Evolutionary conservation across 2,797 vertebrate species (phyloP).

Genomic region (Peromyscus aztecus): DNA sequence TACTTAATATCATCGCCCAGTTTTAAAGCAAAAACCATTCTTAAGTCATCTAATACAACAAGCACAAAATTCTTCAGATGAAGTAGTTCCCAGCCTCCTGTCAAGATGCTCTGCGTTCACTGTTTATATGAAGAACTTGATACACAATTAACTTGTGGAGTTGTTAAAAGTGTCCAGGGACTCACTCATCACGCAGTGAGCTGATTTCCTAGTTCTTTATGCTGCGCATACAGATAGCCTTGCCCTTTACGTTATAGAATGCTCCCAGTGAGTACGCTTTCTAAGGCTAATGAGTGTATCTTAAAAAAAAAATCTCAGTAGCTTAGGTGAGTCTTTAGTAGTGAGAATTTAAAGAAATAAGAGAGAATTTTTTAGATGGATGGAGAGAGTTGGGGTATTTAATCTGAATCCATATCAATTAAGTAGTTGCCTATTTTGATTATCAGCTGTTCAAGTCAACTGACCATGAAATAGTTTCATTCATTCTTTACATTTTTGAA

Average conservation of each 20-base stretch:
- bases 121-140: neutral
- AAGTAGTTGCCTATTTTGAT: neutral
- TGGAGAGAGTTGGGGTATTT: constrained; percentile 47
- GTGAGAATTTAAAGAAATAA: constrained; percentile 12
- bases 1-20: neutral
- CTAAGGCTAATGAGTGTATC: neutral
- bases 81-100: neutral
- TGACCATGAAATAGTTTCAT: neutral
- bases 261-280: neutral
- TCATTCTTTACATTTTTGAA: constrained; percentile 32
- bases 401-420: constrained; percentile 48
- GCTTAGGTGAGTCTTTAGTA: constrained; percentile 21
- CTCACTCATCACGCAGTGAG: neutral
- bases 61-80: neutral
- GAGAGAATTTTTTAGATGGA: neutral
- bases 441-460: neutral
- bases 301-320: neutral
- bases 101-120: neutral
- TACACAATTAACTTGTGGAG: neutral
- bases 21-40: neutral
- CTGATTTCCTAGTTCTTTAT: neutral
- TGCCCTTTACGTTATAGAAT: neutral
- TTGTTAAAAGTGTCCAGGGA: neutral
- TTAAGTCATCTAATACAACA: neutral
- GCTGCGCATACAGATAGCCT: neutral